Percentiles rank a stretch among this genome's conserved stretches.
These are phyloP conservation scores for Furcula furcula DNA, from an alignment of 2,888 invertebrate species.

Conservation along the genomic window DNA sequence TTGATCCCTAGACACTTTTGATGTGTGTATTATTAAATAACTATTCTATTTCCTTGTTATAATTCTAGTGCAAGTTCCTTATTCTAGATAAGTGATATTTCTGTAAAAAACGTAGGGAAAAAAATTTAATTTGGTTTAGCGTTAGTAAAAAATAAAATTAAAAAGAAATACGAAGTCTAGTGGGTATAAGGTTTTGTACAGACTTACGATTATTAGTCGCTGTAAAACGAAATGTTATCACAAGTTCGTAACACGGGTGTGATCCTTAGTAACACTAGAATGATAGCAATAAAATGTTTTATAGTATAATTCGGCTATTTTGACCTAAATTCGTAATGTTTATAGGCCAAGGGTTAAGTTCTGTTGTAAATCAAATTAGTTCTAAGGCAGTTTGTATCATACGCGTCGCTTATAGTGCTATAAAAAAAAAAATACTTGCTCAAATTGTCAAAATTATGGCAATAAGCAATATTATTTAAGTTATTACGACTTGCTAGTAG, in stretches of 20 bases:
- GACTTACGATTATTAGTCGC: constrained; percentile 7
- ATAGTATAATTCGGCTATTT: constrained; percentile 1
- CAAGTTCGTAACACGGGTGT: constrained; percentile 23
- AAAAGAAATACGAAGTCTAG: too few relatives aligned
- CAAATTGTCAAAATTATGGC: constrained; percentile 41
- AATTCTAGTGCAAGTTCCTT: too few relatives aligned
- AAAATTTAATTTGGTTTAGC: too few relatives aligned
- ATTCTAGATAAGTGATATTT: too few relatives aligned
- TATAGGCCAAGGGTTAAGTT: neutral
- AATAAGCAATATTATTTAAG: constrained; percentile 41
- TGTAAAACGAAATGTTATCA: constrained; percentile 1
- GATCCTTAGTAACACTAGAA: constrained; percentile 5
- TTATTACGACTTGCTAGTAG: too few relatives aligned
- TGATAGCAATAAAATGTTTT: constrained; percentile 17
- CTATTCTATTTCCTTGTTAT: too few relatives aligned
- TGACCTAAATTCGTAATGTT: constrained; percentile 1
- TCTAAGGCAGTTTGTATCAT: too few relatives aligned
- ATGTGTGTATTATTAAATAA: too few relatives aligned
- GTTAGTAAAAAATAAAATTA: too few relatives aligned
- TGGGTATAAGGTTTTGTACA: constrained; percentile 2
- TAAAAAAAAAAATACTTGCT: constrained; percentile 41
- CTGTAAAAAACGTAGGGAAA: too few relatives aligned
- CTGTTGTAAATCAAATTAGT: constrained; percentile 1
- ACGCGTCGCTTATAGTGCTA: too few relatives aligned
- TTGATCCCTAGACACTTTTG: too few relatives aligned